Evolutionary conservation across 1,140 invertebrate genomes (phyloP).

Genomic region (Campoletis sonorensis): DNA sequence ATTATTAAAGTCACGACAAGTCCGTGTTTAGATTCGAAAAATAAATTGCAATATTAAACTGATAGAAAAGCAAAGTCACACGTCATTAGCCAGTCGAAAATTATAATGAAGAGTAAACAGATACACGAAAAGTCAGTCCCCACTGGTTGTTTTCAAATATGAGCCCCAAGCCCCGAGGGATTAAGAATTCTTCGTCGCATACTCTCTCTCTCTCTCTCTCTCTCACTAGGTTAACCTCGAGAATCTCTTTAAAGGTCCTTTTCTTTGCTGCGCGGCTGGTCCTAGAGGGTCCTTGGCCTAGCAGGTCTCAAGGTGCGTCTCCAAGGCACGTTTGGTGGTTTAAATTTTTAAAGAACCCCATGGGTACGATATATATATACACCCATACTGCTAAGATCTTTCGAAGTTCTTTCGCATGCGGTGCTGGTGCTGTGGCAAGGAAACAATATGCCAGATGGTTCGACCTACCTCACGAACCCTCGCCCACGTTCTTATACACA

Average conservation of each 20-base stretch:
- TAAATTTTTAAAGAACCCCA: conserved; percentile 72
- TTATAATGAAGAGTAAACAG: background rate
- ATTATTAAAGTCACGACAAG: too few relatives aligned
- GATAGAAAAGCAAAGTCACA: background rate
- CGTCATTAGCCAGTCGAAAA: too few relatives aligned
- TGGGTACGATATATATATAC: background rate
- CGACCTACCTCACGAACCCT: conserved; percentile 57
- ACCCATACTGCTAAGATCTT: conserved; percentile 18
- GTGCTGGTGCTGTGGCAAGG: conserved; percentile 37
- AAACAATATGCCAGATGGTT: conserved; percentile 60
- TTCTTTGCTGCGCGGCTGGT: conserved; percentile 23
- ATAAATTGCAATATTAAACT: background rate
- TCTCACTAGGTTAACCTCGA: conserved; percentile 54
- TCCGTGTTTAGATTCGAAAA: too few relatives aligned
- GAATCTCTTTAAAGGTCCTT: conserved; percentile 54
- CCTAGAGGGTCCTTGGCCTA: conserved; percentile 64
- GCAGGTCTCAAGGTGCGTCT: conserved; percentile 71
- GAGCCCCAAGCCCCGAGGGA: background rate
- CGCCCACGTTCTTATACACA: conserved; percentile 9
- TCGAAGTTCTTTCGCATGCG: background rate
- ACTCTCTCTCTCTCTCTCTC: too few relatives aligned
- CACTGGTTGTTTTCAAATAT: background rate
- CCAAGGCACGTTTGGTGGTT: conserved; percentile 60
- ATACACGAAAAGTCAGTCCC: background rate
- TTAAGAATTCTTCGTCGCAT: conserved; percentile 19